Conservation (phyloP, 2,113 vertebrate genomes). For the Passer montanus region DNA sequence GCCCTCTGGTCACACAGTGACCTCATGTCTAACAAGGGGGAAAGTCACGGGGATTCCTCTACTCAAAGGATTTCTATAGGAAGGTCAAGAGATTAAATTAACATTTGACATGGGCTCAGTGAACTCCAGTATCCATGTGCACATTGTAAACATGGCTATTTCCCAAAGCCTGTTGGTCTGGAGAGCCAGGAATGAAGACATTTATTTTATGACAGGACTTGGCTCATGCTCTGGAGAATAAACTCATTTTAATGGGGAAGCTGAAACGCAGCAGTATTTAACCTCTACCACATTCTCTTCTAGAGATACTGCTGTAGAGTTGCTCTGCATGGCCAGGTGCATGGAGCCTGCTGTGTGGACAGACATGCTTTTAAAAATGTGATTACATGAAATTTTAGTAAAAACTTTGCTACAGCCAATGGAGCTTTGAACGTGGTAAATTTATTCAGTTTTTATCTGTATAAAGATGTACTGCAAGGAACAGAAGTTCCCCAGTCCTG, state of each 20-base stretch:
- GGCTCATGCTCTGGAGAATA: background rate
- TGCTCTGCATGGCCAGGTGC: slow-evolving; percentile 8
- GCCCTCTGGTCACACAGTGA: background rate
- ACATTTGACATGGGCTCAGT: background rate
- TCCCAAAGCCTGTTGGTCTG: background rate
- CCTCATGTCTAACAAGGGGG: background rate
- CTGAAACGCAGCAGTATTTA: background rate
- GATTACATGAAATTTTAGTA: background rate
- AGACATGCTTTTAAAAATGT: background rate
- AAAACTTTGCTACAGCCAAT: background rate
- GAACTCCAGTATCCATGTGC: background rate
- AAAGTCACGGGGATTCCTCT: background rate
- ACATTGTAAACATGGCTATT: background rate
- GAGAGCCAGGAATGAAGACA: background rate
- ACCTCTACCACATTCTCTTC: background rate
- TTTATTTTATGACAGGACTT: background rate
- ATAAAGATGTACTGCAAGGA: background rate
- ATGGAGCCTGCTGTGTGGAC: background rate
- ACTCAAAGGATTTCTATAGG: background rate
- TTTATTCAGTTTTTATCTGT: background rate
- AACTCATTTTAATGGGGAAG: background rate
- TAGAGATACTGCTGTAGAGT: slow-evolving; percentile 23
- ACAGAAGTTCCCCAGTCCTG: background rate
- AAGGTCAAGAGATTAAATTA: background rate
- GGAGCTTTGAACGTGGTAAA: background rate